Percentiles rank a stretch among this genome's conserved stretches.
phyloP scores from a whole-genome alignment of 2,113 vertebrate species.

The Struthidea cinerea region DNA sequence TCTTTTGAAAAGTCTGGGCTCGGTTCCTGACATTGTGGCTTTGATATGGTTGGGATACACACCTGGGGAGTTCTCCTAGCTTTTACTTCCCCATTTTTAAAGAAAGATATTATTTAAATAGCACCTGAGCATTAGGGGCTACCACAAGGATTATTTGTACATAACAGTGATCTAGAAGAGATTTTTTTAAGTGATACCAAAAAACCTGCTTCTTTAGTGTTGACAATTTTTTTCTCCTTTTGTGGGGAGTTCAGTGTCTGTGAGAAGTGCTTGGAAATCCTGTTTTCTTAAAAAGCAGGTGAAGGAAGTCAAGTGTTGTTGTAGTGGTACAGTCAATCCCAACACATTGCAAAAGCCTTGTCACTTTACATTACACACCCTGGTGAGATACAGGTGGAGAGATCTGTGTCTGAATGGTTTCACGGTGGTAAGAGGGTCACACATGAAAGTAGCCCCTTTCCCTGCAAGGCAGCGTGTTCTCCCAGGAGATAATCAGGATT shows the following conservation, averaged over 20 bases:
- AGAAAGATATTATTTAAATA: background rate
- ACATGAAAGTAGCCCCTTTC: background rate
- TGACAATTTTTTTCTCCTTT: background rate
- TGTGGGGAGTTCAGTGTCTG: background rate
- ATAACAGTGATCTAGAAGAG: background rate
- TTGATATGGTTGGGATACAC: rapidly evolving
- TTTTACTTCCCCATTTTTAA: background rate
- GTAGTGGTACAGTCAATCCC: background rate
- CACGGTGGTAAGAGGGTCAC: background rate
- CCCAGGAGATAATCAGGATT: background rate
- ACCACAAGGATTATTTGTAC: background rate
- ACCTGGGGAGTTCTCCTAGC: background rate
- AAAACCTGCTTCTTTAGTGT: background rate
- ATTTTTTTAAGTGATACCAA: background rate
- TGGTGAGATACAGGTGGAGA: background rate
- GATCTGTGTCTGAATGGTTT: slow-evolving; percentile 16
- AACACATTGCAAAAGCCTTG: background rate
- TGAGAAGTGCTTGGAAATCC: background rate
- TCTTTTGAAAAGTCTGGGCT: background rate
- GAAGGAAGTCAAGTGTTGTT: background rate
- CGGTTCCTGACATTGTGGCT: background rate
- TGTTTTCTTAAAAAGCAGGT: background rate
- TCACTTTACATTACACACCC: background rate
- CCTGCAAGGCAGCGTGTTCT: background rate
- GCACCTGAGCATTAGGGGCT: background rate